Conservation (phyloP, 2,113 vertebrate species). For the Sebastes schlegelii region DNA sequence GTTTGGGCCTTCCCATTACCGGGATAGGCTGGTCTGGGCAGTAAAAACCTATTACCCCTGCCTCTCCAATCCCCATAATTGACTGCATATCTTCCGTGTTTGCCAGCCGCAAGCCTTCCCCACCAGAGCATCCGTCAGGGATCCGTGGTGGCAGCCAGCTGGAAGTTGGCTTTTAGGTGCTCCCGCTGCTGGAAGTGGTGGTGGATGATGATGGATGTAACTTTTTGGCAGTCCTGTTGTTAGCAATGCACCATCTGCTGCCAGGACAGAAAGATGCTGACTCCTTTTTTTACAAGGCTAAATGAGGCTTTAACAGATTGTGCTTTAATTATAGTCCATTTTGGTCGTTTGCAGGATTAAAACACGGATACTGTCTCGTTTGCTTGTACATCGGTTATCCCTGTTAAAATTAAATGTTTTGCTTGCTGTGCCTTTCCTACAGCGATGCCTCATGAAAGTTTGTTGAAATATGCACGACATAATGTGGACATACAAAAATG, state of each 20-base stretch:
- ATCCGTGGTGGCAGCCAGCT: conserved; percentile 57
- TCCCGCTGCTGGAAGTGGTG: conserved; percentile 48
- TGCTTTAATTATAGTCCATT: conserved; percentile 5
- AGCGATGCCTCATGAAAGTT: background rate
- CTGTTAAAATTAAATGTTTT: background rate
- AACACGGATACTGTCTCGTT: background rate
- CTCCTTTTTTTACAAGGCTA: conserved; percentile 25
- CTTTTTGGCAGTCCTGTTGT: conserved; percentile 8
- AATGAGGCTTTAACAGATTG: conserved; percentile 16
- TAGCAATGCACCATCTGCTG: conserved; percentile 34
- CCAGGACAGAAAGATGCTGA: conserved; percentile 32
- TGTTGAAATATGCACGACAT: background rate
- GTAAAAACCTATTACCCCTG: conserved; percentile 76
- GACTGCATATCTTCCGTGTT: conserved; percentile 67
- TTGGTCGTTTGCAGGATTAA: background rate
- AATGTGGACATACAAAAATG: background rate
- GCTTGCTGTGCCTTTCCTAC: background rate
- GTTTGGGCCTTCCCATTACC: conserved; percentile 75
- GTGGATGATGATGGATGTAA: conserved; percentile 55
- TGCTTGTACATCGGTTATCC: background rate
- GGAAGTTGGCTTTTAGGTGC: conserved; percentile 47
- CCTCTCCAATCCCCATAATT: conserved; percentile 77
- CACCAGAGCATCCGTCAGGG: conserved; percentile 60
- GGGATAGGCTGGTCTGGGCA: conserved; percentile 63
- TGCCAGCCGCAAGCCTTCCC: conserved; percentile 63